These are phyloP conservation scores for Seriola rivoliana DNA, from an alignment of 2,113 vertebrate species.

Conservation along the genomic window DNA sequence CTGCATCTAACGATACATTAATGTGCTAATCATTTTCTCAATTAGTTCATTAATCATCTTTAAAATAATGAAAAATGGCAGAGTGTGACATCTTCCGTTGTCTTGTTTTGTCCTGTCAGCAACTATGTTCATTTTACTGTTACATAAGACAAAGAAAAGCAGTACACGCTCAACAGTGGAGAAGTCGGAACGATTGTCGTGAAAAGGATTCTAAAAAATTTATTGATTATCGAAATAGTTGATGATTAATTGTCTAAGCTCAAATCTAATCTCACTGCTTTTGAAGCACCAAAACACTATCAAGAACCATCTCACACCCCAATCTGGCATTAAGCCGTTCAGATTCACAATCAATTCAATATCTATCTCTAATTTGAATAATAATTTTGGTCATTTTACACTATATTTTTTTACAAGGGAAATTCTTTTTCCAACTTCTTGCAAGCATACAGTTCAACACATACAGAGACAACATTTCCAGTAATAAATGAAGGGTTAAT, in stretches of 20 bases:
- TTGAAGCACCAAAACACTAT: neutral
- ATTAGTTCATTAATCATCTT: neutral
- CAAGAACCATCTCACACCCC: neutral
- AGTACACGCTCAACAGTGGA: no score
- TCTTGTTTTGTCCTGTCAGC: no score
- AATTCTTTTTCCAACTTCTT: neutral
- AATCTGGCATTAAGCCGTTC: neutral
- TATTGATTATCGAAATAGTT: no score
- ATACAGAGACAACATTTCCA: neutral
- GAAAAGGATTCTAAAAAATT: no score
- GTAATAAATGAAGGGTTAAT: neutral
- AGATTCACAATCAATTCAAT: neutral
- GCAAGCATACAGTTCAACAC: neutral
- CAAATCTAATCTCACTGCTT: neutral
- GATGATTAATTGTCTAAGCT: no score
- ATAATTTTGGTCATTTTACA: neutral
- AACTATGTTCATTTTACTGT: no score
- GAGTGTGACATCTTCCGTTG: no score
- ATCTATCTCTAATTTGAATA: neutral
- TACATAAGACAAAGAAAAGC: neutral
- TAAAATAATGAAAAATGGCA: neutral
- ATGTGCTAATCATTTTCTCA: neutral
- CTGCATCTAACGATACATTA: neutral
- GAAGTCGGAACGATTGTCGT: neutral
- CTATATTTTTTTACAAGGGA: neutral